Base-by-base conservation (phyloP, 2,888 invertebrate species). In the Clepsis dumicolana region DNA sequence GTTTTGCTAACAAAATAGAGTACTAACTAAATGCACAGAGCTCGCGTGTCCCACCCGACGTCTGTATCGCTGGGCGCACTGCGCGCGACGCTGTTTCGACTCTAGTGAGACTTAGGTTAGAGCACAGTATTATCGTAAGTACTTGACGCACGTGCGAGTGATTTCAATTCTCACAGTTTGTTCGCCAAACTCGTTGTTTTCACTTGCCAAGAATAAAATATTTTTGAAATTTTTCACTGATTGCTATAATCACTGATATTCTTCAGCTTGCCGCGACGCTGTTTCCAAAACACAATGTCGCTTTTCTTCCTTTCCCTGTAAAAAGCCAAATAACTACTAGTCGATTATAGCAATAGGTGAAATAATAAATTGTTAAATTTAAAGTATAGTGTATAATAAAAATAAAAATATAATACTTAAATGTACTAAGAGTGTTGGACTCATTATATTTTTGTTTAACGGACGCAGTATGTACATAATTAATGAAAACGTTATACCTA, bases 101-200 rank as follows among this genome's bases (percentile, higher is more conserved):
- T 81, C 79, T 77, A 84, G 85, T 85, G 85, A 84, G 83, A 84
- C 16, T 76, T 83, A 83, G 78, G 57, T 62, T 78, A 76, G 74
- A 73, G 70, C 77, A 76, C 72, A n/a, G n/a, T n/a, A 10, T 48
- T 54, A 54, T 7, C 27, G 59, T 27, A 38, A 25, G 25, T 48
- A 21, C 2, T 0, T 8, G 41, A 25, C 54, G 61, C 54, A 29
- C 54, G 4, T 18, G 54, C 29, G 25, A 32, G 32, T 54, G 24
- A 27, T 25, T 25, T 5, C 52, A 52, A 25, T 0, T 21, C 10
- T 5, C 10, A 16, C 16, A 18, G 44, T 44, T 44, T 44, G 62
- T 25, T 25, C 25, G 10, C 1, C 24, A 12, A 12, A 16, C 53
- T 32, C 14, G 16, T 32, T 54, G 54, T 56, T 35, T 5, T 56